Base-by-base conservation (phyloP, 2,797 vertebrate species). In the Gallinago nigripennis region DNA sequence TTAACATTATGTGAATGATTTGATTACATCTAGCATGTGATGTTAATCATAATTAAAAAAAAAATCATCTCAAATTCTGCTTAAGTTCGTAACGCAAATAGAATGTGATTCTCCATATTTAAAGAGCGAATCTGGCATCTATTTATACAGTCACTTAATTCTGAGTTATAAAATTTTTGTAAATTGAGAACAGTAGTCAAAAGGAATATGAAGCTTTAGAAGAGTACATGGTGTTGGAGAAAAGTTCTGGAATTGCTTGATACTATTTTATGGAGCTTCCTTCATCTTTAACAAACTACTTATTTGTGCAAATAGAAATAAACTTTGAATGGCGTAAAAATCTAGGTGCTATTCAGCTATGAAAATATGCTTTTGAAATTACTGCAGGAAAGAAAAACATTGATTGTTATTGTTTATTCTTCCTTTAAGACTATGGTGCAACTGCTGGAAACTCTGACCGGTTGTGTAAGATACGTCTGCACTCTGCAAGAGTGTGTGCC, bases 401-500 rank as follows among this genome's bases (percentile, higher is more conserved):
- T 51, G 20, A 17, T 45, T 19, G 28, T 15, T 68, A 28, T 20
- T 83, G 16, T 72, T 86, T 86, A 4, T 86, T 71, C 18, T 91
- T 60, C 9, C 58, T 89, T 93, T 16, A 69, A 99, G 99, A 95
- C 97, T 53, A 95, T 99, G 98, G 97, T 99, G 87, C 98, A 99
- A 70, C 97, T 98, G 37, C 84, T 99, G 88, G 98, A 98, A 95
- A 88, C 96, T 19, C 95, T 99, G 81, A 98, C 98, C 1, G 65
- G 97, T 30, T 99, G 98, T 15, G 98, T 99, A 65, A 98, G 98
- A 48, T 98, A 96, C 5, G 17, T 99, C 58, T 97, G 98, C 95
- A 97, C 98, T 0, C 96, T 98, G 71, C 98, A 98, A 28, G 98
- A 98, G 69, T 50, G 96, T 5, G 69, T 98, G 53, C 84, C 98